Conservation (phyloP, 1,140 invertebrate genomes). For the Neodiprion pinetum region DNA sequence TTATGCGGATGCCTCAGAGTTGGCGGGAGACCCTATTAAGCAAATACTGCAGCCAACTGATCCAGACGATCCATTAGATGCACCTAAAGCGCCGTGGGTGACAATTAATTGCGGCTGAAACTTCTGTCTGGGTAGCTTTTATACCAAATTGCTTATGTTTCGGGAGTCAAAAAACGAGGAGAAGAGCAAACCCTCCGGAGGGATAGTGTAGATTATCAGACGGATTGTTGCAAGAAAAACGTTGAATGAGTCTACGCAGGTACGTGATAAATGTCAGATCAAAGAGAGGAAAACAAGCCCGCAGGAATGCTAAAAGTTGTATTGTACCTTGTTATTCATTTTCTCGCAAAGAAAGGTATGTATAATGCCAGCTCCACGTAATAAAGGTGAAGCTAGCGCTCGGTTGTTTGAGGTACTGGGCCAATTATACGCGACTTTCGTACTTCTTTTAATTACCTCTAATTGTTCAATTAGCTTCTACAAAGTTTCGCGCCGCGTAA, state of each 20-base stretch:
- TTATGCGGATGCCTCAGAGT: not conserved
- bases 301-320: not conserved
- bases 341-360: too few species aligned
- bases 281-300: not conserved
- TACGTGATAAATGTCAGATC: not conserved
- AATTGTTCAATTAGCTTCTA: conserved; percentile 7
- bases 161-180: too few species aligned
- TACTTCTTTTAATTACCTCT: conserved; percentile 2
- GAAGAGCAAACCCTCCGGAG: too few species aligned
- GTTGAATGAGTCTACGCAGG: not conserved
- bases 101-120: too few species aligned
- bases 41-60: too few species aligned
- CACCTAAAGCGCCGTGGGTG: too few species aligned
- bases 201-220: too few species aligned
- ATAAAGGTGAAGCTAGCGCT: not conserved
- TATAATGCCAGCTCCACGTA: not conserved
- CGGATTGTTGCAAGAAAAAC: too few species aligned
- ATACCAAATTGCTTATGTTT: too few species aligned
- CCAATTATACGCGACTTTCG: not conserved
- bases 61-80: too few species aligned
- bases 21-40: not conserved
- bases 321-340: too few species aligned
- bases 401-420: not conserved
- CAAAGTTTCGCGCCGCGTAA: not conserved
- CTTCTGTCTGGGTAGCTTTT: too few species aligned